Evolutionary conservation across 2,797 vertebrate species (phyloP).

Genomic region (Acanthopagrus latus): DNA sequence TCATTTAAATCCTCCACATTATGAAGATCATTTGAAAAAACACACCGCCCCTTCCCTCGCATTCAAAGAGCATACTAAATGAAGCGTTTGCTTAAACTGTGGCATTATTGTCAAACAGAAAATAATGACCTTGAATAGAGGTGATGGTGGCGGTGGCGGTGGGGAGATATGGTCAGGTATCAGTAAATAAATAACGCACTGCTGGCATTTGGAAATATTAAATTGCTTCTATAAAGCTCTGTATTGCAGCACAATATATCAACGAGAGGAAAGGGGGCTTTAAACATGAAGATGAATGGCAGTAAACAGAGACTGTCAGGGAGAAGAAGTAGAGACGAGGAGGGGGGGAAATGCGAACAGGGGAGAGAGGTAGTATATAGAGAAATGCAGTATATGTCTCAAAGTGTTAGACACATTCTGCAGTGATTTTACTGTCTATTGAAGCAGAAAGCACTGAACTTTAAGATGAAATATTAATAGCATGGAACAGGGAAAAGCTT

Average conservation of each 20-base stretch:
- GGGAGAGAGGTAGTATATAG: constrained; percentile 50
- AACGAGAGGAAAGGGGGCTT: constrained; percentile 48
- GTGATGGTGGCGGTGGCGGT: background rate
- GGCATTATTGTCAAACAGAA: constrained; percentile 64
- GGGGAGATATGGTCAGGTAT: constrained; percentile 61
- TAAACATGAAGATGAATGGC: constrained; percentile 76
- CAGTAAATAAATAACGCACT: constrained; percentile 74
- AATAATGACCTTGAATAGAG: constrained; percentile 56
- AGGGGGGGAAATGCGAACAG: constrained; percentile 17
- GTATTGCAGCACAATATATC: constrained; percentile 74
- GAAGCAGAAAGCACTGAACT: constrained; percentile 84
- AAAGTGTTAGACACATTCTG: constrained; percentile 76
- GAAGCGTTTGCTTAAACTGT: constrained; percentile 59
- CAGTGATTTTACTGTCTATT: constrained; percentile 83
- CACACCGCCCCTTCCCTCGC: constrained; percentile 19
- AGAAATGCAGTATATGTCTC: constrained; percentile 75
- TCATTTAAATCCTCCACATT: constrained; percentile 52
- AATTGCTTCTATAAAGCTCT: constrained; percentile 72
- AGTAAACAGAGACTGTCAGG: constrained; percentile 55
- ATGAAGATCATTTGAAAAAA: constrained; percentile 44
- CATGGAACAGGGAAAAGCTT: constrained; percentile 74
- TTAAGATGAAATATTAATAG: constrained; percentile 85
- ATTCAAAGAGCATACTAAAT: constrained; percentile 69
- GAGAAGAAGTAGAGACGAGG: constrained; percentile 33
- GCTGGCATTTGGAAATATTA: constrained; percentile 77